These are phyloP conservation scores for Oscheius sp. DNA, from an alignment of 1,140 invertebrate species.

Conservation along the genomic window DNA sequence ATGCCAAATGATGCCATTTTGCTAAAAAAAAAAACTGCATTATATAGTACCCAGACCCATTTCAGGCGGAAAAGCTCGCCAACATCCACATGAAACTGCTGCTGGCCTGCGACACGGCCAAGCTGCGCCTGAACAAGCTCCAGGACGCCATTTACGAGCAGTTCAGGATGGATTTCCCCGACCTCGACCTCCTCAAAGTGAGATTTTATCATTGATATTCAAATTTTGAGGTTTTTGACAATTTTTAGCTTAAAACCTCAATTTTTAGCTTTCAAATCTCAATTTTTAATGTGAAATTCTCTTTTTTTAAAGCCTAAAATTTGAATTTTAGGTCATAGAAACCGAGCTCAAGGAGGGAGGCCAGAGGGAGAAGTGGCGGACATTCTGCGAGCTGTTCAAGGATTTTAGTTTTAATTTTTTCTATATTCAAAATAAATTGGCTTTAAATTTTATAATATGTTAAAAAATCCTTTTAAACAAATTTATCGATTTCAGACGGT, in stretches of 20 bases:
- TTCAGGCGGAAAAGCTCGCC: slow-evolving; percentile 27
- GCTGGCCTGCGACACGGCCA: slow-evolving; percentile 28
- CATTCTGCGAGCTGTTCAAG: slow-evolving; percentile 40
- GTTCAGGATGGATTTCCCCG: slow-evolving; percentile 36
- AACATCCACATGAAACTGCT: slow-evolving; percentile 42
- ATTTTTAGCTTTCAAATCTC: no score
- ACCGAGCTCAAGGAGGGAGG: slow-evolving; percentile 29
- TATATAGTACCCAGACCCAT: no score
- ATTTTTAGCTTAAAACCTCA: no score
- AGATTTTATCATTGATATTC: no score
- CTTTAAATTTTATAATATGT: no score
- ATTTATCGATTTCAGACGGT: slow-evolving; percentile 12
- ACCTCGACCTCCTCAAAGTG: slow-evolving; percentile 29
- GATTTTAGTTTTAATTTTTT: no score
- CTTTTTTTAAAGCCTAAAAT: not conserved
- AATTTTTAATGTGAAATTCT: no score
- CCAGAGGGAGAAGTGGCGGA: slow-evolving; percentile 31
- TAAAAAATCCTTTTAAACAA: no score
- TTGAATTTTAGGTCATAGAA: slow-evolving; percentile 26
- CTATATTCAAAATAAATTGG: no score
- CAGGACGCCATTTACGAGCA: slow-evolving; percentile 23
- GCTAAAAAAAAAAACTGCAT: no score
- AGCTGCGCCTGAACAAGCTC: slow-evolving; percentile 28
- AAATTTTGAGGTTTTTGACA: no score
- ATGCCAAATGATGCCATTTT: no score